Evolutionary conservation across 2,113 vertebrate species (phyloP).

Genomic region (Antennarius striatus): DNA sequence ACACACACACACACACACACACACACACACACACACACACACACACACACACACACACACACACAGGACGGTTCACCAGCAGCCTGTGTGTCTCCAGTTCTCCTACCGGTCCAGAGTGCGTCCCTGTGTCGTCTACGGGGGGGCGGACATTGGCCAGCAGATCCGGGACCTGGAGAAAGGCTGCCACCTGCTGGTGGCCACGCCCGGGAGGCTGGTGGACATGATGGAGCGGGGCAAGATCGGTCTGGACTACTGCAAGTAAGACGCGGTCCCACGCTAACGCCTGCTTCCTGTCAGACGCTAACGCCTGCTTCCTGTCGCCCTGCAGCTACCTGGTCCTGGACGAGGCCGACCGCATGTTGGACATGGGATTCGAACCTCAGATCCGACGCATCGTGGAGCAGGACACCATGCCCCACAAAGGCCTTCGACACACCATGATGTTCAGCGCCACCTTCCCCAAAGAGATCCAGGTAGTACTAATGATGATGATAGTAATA

Average conservation of each 20-base stretch:
- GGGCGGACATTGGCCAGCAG: conserved; percentile 97
- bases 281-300: not conserved
- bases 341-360: conserved; percentile 97
- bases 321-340: conserved; percentile 89
- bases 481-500: too few relatives aligned
- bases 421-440: conserved; percentile 94
- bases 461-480: conserved; percentile 95
- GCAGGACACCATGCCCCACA: conserved; percentile 96
- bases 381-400: conserved; percentile 97
- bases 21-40: not conserved
- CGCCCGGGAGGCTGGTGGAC: conserved; percentile 94
- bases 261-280: conserved; percentile 16
- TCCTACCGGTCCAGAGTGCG: conserved; percentile 95
- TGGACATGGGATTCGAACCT: conserved; percentile 99
- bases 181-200: conserved; percentile 95
- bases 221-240: conserved; percentile 99
- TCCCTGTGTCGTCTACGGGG: conserved; percentile 96
- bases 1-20: too few relatives aligned
- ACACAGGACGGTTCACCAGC: too few relatives aligned
- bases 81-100: conserved; percentile 75
- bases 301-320: not conserved
- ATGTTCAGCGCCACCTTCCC: conserved; percentile 99
- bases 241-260: conserved; percentile 97
- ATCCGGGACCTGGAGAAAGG: conserved; percentile 95
- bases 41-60: too few relatives aligned